Evolutionary conservation across 1,140 invertebrate species (phyloP).

Genomic region (Diachasmimorpha longicaudata): DNA sequence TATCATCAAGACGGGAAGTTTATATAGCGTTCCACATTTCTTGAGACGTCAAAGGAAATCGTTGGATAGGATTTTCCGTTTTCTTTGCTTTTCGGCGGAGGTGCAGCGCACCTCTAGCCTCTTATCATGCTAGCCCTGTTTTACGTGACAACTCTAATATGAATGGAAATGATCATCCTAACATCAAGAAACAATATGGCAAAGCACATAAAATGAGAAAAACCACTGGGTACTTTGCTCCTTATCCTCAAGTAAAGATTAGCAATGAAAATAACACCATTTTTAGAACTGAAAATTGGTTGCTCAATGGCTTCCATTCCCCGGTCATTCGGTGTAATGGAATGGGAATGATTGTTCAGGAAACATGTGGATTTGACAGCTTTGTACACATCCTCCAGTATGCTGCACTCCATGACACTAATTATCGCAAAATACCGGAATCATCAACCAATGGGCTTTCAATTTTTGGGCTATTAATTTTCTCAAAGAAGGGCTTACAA

Average conservation of each 20-base stretch:
- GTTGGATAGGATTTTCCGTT: no score
- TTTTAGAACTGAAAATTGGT: neutral
- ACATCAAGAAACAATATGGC: neutral
- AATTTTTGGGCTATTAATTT: neutral
- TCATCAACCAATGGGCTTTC: neutral
- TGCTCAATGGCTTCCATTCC: neutral
- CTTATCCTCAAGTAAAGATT: neutral
- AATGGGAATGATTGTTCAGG: neutral
- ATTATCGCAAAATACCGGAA: neutral
- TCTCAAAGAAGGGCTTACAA: neutral
- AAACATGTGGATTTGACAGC: neutral
- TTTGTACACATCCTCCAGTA: neutral
- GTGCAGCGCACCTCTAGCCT: no score
- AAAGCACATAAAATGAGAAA: neutral
- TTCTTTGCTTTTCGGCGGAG: no score
- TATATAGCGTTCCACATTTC: no score
- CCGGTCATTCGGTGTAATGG: neutral
- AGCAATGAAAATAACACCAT: neutral
- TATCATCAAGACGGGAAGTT: no score
- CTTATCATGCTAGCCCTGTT: no score
- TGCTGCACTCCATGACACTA: neutral
- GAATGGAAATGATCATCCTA: neutral
- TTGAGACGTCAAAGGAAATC: no score
- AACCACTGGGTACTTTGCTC: neutral
- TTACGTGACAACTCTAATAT: no score